Evolutionary conservation across 2,797 vertebrate genomes (phyloP).

Genomic region (Chanos chanos): DNA sequence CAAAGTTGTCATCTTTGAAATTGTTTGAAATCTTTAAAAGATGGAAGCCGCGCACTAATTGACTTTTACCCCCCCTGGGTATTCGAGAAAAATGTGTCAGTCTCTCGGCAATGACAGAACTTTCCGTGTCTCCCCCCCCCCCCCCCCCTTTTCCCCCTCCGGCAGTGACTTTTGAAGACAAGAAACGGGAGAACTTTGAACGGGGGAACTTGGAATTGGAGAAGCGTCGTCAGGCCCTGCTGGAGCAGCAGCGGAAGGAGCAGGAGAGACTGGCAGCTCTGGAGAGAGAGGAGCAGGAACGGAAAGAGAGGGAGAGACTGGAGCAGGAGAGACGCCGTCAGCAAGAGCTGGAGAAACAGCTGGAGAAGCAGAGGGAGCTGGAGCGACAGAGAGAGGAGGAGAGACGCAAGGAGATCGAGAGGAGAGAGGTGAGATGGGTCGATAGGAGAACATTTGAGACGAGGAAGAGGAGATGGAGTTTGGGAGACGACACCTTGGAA

Average conservation of each 20-base stretch:
- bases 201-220: constrained; percentile 95
- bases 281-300: constrained; percentile 88
- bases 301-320: constrained; percentile 88
- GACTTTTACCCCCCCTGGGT: too few species aligned
- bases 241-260: constrained; percentile 95
- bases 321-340: constrained; percentile 91
- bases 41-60: too few species aligned
- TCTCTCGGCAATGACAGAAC: background rate
- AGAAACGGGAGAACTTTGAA: constrained; percentile 97
- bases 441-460: background rate
- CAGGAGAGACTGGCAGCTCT: constrained; percentile 88
- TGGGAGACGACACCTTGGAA: background rate
- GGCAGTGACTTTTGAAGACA: constrained; percentile 94
- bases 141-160: background rate
- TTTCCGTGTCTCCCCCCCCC: background rate
- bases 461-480: too few species aligned
- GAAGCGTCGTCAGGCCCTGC: constrained; percentile 87
- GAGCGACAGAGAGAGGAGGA: constrained; percentile 93
- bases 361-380: constrained; percentile 90
- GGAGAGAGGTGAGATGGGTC: constrained; percentile 81
- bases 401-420: constrained; percentile 90
- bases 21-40: too few species aligned
- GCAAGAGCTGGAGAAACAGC: constrained; percentile 89
- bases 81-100: background rate
- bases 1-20: too few species aligned